These are phyloP conservation scores for Cerceris rybyensis DNA, from an alignment of 2,888 invertebrate species.

Conservation along the genomic window DNA sequence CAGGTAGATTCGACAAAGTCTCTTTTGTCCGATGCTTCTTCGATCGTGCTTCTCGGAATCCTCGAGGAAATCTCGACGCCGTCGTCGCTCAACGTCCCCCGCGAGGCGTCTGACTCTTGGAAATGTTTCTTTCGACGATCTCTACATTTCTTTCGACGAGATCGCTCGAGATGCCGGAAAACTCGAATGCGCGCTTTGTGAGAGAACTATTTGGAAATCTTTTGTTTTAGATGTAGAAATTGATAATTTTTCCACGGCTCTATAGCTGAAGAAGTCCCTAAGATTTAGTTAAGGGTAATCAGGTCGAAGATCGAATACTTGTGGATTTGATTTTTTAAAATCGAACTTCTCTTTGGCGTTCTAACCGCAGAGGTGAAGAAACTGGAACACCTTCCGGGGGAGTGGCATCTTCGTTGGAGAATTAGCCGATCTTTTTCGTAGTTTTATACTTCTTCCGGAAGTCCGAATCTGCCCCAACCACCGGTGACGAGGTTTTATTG, in stretches of 20 bases:
- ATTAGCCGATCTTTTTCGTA: conserved; percentile 66
- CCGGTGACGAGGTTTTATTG: conserved; percentile 67
- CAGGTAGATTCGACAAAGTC: conserved; percentile 64
- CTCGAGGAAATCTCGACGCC: conserved; percentile 23
- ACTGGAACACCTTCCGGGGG: conserved; percentile 48
- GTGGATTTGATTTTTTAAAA: background rate
- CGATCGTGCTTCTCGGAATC: conserved; percentile 47
- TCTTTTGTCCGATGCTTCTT: conserved; percentile 50
- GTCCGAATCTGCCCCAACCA: background rate
- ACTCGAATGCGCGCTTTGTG: no score
- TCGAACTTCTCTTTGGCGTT: background rate
- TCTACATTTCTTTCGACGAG: no score
- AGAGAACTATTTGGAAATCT: no score
- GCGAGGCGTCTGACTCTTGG: no score
- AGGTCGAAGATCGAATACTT: background rate
- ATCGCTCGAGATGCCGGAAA: no score
- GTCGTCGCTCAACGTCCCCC: no score
- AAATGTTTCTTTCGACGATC: no score
- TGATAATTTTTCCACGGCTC: no score
- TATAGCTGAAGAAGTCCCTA: no score
- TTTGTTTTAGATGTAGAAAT: no score
- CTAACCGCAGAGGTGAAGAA: conserved; percentile 6
- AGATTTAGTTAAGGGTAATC: no score
- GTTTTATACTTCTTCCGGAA: conserved; percentile 61
- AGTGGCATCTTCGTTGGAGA: conserved; percentile 52